Evolutionary conservation across 2,113 vertebrate species (phyloP), one percentile per base, ranked within the genome.

Genomic region (Sarotherodon lohbergeri): DNA sequence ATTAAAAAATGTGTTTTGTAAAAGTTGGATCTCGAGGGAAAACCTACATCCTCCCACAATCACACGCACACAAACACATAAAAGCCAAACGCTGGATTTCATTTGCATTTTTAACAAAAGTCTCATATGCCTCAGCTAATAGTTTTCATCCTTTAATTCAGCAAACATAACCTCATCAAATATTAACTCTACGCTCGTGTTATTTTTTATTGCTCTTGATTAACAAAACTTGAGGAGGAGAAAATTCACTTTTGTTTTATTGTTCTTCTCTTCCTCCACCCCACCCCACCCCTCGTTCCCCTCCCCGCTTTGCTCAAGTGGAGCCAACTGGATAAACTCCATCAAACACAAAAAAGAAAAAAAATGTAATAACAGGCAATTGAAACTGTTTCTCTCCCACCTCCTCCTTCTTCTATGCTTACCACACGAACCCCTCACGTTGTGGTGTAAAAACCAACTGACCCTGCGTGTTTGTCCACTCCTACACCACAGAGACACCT

Each of bases 51-150:
- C 11, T 71, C 32, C 32, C 50, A 36, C 84, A 84, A 80, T 61
- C 36, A 36, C 36, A 32, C 13, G 71, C 1, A 7, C 6, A 63
- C 59, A 89, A 73, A 56, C 59, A 68, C 34, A 39, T 68, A 59
- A 82, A 11, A 82, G 22, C 83, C 91, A 88, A 86, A 86, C 54
- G 57, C 16, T 79, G n/a, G 85, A 93, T 92, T 91, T 83, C 34
- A 94, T 94, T 94, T 91, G 89, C 94, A 96, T 93, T 93, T 95
- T 87, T 84, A 90, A 94, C 89, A 92, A 95, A 93, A 82, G 66
- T 68, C 85, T 83, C 46, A 24, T 89, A 84, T 92, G 83, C 88
- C 81, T 90, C 84, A 34, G 83, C 86, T 91, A 87, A 87, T 88
- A 89, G 80, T 88, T 90, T 91, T 86, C 87, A 92, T 91, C 73